Percentiles rank a stretch among this genome's conserved stretches.
Conservation (phyloP, 2,797 vertebrate species). For the Esox masquinongy region DNA sequence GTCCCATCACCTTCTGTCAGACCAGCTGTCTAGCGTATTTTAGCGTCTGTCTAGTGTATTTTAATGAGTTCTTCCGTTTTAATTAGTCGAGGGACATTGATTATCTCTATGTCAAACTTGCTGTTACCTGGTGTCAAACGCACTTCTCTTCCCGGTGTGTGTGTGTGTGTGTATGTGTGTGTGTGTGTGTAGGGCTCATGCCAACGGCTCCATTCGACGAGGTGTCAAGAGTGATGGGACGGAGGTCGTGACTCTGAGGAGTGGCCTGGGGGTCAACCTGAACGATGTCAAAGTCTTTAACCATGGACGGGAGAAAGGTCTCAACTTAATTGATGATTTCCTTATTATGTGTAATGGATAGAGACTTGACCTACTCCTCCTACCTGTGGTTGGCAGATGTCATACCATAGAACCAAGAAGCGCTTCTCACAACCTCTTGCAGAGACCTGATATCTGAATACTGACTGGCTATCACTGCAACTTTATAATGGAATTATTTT, state of each 20-base stretch:
- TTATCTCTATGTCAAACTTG: conserved; percentile 37
- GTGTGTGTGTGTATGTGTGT: background rate
- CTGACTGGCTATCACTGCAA: background rate
- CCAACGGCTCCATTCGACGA: conserved; percentile 86
- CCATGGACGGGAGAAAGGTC: conserved; percentile 85
- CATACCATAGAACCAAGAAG: no score
- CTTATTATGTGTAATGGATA: conserved; percentile 32
- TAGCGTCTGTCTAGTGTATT: conserved; percentile 51
- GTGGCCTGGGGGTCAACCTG: conserved; percentile 82
- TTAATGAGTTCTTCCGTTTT: conserved; percentile 67
- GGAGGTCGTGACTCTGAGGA: conserved; percentile 79
- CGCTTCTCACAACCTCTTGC: background rate
- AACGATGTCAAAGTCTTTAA: conserved; percentile 88
- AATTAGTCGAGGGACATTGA: conserved; percentile 70
- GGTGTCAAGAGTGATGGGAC: conserved; percentile 82
- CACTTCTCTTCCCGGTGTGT: background rate
- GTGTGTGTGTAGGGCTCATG: conserved; percentile 79
- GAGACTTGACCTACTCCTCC: background rate
- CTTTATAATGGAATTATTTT: background rate
- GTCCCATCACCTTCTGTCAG: conserved; percentile 55
- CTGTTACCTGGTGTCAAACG: conserved; percentile 7
- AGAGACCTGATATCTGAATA: background rate
- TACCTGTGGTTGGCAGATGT: background rate
- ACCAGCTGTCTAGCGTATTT: conserved; percentile 59
- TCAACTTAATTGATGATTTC: conserved; percentile 54